A percentile compares a stretch with the other conserved stretches of the same genome.
Evolutionary conservation across 2,113 vertebrate genomes (phyloP).

Genomic region (Hyaena hyaena): DNA sequence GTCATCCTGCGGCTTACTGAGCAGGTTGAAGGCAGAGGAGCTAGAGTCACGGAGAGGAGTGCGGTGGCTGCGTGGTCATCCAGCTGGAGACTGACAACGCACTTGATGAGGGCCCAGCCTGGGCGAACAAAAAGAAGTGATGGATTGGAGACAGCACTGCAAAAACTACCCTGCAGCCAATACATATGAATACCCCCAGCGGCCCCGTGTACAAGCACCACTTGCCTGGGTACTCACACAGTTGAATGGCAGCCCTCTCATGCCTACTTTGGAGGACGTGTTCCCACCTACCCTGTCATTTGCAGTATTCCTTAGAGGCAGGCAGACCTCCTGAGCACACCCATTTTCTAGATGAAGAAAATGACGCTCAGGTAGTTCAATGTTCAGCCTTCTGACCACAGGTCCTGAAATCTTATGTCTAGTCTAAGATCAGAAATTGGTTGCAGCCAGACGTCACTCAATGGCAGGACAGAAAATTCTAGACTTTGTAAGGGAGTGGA

Average conservation of each 20-base stretch:
- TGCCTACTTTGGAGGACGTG: background rate
- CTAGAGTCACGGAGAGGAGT: background rate
- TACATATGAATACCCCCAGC: background rate
- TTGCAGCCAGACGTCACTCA: background rate
- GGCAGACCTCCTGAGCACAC: background rate
- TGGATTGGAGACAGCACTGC: background rate
- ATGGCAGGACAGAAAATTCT: background rate
- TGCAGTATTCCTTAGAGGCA: background rate
- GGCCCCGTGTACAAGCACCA: background rate
- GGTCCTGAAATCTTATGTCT: background rate
- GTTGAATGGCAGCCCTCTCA: background rate
- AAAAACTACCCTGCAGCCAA: background rate
- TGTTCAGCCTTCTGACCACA: background rate
- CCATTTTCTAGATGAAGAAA: background rate
- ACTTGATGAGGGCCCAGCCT: background rate
- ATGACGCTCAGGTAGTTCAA: background rate
- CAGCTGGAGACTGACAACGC: background rate
- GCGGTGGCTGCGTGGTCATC: background rate
- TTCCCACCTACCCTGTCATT: background rate
- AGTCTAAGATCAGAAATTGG: background rate
- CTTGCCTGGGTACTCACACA: background rate
- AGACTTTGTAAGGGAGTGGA: background rate
- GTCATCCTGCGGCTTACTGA: background rate
- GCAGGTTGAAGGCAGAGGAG: background rate
- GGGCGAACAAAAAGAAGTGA: background rate